These are phyloP conservation scores for Drosophila micromelanica DNA, from an alignment of 1,140 invertebrate genomes.

Conservation along the genomic window DNA sequence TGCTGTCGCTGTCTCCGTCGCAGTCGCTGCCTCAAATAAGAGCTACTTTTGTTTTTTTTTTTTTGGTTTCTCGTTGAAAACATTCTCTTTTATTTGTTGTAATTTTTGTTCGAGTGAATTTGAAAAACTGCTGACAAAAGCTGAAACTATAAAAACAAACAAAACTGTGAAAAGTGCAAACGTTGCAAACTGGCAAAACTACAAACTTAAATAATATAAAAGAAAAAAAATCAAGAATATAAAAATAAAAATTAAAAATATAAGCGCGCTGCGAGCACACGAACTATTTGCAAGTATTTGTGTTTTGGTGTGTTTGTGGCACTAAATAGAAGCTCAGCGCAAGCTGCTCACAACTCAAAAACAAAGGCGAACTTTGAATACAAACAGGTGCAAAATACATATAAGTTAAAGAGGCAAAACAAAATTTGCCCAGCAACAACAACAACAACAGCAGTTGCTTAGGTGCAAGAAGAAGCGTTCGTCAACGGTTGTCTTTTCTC, in stretches of 20 bases:
- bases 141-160: constrained; percentile 28
- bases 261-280: constrained; percentile 2
- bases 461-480: constrained; percentile 6
- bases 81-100: constrained; percentile 19
- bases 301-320: neutral
- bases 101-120: constrained; percentile 40
- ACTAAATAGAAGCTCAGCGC: constrained; percentile 26
- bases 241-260: constrained; percentile 14
- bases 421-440: neutral
- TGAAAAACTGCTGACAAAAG: constrained; percentile 24
- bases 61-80: constrained; percentile 6
- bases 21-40: constrained; percentile 42
- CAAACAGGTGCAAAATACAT: constrained; percentile 58
- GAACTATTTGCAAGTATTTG: constrained; percentile 1
- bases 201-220: constrained; percentile 1
- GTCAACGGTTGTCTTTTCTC: constrained; percentile 59
- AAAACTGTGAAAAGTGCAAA: constrained; percentile 21
- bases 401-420: constrained; percentile 12
- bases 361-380: constrained; percentile 26
- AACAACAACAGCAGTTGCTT: constrained; percentile 17
- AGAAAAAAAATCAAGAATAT: neutral
- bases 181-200: neutral
- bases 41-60: constrained; percentile 27
- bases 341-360: constrained; percentile 17
- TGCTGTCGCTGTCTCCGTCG: constrained; percentile 19